Evolutionary conservation across 2,888 invertebrate species (phyloP), one percentile per base, ranked within the genome.

Genomic region (Erebia epiphron): DNA sequence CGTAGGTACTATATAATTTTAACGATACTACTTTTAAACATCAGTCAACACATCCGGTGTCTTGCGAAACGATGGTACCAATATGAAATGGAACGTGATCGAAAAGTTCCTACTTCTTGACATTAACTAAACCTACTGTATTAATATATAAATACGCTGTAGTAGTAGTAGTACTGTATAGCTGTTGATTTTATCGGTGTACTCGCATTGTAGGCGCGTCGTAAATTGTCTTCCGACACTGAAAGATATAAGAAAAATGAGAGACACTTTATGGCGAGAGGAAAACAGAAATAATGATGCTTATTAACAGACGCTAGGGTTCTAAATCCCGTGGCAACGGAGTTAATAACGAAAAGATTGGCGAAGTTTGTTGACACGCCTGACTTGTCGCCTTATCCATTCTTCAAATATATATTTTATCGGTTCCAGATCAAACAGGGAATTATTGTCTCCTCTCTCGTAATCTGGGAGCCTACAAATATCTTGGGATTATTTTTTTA

Each of bases 301-400:
- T 54, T 64, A 64, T 21, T 14, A 8, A 26, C 3, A 46, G 43
- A 35, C 57, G 9, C 10, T 67, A 75, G 70, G 70, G 73, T 71
- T 43, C 46, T 35, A 46, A 70, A 65, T 70, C 50, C 35, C 13
- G 26, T 43, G 64, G 52, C 70, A 43, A 41, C 43, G 52, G 50
- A 68, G 57, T 71, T 75, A 76, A 75, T 76, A 76, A 76, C 67
- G 71, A 72, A 71, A 73, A 75, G 73, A 75, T 72, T 74, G 71
- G 64, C 69, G 65, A 67, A 75, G 75, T 76, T 72, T 75, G 68
- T 75, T 73, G 73, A 75, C 75, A 70, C 71, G 57, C 26, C 68
- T 70, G 52, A 68, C 70, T 76, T 70, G 72, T 71, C 68, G 70
- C 71, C 64, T 73, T 73, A 67, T 73, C 66, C 63, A 49, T 71